Conservation (phyloP, 2,113 vertebrate genomes). For the Argyrosomus japonicus region DNA sequence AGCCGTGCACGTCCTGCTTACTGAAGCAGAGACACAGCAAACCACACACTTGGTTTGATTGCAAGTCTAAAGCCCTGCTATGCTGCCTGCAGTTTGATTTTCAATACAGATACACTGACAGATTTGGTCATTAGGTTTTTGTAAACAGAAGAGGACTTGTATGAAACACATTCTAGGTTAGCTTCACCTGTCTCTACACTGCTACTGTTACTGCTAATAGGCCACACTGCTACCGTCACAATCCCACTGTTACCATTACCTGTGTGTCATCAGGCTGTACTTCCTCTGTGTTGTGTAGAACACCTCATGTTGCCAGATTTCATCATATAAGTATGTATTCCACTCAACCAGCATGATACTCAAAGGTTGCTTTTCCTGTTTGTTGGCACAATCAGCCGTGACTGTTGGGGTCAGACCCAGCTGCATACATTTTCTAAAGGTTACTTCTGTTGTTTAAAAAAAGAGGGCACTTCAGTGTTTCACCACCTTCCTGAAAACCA, state of each 20-base stretch:
- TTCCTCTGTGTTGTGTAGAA: slow-evolving; percentile 57
- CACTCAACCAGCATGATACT: slow-evolving; percentile 65
- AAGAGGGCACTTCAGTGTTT: not conserved
- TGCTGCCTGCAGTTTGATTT: slow-evolving; percentile 38
- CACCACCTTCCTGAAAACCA: not conserved
- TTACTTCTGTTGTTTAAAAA: slow-evolving; percentile 13
- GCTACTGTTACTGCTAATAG: slow-evolving; percentile 31
- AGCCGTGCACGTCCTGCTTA: slow-evolving; percentile 57
- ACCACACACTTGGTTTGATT: slow-evolving; percentile 45
- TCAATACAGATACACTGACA: slow-evolving; percentile 15
- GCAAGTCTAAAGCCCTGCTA: slow-evolving; percentile 43
- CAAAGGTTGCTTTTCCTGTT: slow-evolving; percentile 38
- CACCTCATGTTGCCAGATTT: slow-evolving; percentile 67
- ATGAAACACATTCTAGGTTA: not conserved
- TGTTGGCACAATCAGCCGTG: slow-evolving; percentile 36
- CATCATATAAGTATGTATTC: slow-evolving; percentile 54
- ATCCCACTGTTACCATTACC: slow-evolving; percentile 62
- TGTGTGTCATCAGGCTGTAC: slow-evolving; percentile 71
- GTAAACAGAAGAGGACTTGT: slow-evolving; percentile 7
- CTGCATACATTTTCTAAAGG: slow-evolving; percentile 15
- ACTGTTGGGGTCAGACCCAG: slow-evolving; percentile 22
- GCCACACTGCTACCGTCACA: slow-evolving; percentile 48
- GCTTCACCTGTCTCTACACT: slow-evolving; percentile 25
- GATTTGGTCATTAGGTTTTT: not conserved
- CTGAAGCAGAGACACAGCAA: slow-evolving; percentile 63